A percentile compares a stretch with the other conserved stretches of the same genome.
Evolutionary conservation across 2,888 invertebrate genomes (phyloP).

Genomic region (Diarsia mendica): DNA sequence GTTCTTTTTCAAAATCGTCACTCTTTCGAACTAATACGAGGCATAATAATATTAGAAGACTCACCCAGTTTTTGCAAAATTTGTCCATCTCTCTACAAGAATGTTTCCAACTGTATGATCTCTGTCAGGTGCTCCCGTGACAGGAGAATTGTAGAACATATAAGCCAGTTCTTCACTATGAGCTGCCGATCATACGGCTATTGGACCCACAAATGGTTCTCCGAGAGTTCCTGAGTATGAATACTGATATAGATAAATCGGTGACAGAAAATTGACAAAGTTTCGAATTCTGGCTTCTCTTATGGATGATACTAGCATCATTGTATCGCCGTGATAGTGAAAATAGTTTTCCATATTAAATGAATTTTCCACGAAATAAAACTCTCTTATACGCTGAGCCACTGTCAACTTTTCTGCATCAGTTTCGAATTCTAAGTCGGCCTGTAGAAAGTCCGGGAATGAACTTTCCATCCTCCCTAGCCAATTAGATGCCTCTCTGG

Average conservation of each 20-base stretch:
- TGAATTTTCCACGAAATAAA: constrained; percentile 75
- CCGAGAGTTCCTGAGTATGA: constrained; percentile 82
- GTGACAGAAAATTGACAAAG: constrained; percentile 61
- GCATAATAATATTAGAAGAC: not conserved
- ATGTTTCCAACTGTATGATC: constrained; percentile 78
- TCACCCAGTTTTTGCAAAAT: constrained; percentile 84
- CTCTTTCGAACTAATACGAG: too few relatives aligned
- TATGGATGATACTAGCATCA: constrained; percentile 82
- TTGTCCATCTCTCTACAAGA: constrained; percentile 84
- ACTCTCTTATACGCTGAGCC: constrained; percentile 73
- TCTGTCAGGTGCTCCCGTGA: constrained; percentile 52
- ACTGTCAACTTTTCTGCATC: constrained; percentile 68
- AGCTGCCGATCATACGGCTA: constrained; percentile 75
- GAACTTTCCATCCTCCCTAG: constrained; percentile 78
- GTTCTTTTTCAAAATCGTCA: too few relatives aligned
- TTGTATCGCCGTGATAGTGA: constrained; percentile 83
- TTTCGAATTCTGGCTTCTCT: constrained; percentile 79
- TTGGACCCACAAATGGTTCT: constrained; percentile 75
- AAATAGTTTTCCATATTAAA: constrained; percentile 73
- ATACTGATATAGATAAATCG: constrained; percentile 84
- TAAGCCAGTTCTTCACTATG: constrained; percentile 85
- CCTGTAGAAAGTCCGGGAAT: constrained; percentile 81
- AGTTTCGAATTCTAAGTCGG: constrained; percentile 78
- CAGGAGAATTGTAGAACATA: constrained; percentile 73
- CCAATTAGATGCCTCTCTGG: constrained; percentile 80